Evolutionary conservation across 1,140 invertebrate species (phyloP).

Genomic region (Chrysoperla carnea): DNA sequence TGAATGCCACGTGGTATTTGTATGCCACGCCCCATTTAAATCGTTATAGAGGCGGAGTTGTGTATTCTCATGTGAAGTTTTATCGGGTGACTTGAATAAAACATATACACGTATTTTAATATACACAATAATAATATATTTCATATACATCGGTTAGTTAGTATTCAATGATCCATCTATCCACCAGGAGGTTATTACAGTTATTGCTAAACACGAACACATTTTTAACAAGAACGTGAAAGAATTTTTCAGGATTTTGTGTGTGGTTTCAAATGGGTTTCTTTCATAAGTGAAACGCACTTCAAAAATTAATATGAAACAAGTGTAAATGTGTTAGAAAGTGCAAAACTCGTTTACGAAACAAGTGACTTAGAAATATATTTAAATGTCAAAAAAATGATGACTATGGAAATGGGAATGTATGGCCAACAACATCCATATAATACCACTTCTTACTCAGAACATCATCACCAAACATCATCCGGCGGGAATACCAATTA

Average conservation of each 20-base stretch:
- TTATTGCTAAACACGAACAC: too few species aligned
- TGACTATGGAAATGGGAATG: conserved; percentile 57
- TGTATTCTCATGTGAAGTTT: neutral
- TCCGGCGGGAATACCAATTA: conserved; percentile 2
- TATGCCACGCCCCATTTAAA: neutral
- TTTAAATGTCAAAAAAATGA: conserved; percentile 24
- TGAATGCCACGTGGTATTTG: neutral
- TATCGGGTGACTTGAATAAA: neutral
- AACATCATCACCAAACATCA: conserved; percentile 21
- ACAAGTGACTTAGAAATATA: neutral
- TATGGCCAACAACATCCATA: conserved; percentile 30
- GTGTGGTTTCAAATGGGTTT: neutral
- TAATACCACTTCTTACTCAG: conserved; percentile 23
- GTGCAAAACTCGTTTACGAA: neutral
- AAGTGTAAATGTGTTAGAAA: neutral
- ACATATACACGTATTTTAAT: neutral
- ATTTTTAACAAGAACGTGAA: neutral
- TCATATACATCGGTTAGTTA: too few species aligned
- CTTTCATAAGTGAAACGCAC: neutral
- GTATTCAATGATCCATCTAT: too few species aligned
- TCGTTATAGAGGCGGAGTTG: neutral
- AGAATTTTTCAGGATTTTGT: neutral
- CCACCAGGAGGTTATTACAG: too few species aligned
- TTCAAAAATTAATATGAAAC: neutral
- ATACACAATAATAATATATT: neutral